phyloP scores from a whole-genome alignment of 2,888 invertebrate genomes.

The Ametastegia equiseti region DNA sequence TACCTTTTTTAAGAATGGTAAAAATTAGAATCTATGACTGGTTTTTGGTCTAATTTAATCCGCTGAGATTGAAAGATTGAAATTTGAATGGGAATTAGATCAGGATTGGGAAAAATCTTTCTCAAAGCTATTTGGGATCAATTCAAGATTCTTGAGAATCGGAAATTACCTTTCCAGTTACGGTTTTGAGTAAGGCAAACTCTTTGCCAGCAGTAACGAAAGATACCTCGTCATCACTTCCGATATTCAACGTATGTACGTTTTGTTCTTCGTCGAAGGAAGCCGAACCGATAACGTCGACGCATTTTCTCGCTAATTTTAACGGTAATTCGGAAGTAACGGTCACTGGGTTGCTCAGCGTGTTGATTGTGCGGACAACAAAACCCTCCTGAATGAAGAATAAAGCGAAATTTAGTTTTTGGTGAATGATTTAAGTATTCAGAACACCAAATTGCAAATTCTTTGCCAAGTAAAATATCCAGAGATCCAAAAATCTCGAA shows the following conservation, averaged over 20 bases:
- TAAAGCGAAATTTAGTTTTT: not conserved
- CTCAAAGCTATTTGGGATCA: too few relatives aligned
- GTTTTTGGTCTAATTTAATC: not conserved
- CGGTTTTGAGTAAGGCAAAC: slow-evolving; percentile 90
- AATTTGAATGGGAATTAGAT: slow-evolving; percentile 31
- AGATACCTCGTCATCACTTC: slow-evolving; percentile 87
- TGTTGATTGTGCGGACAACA: slow-evolving; percentile 86
- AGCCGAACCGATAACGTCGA: slow-evolving; percentile 86
- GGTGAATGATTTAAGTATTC: not conserved
- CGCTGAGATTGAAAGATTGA: not conserved
- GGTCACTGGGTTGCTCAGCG: slow-evolving; percentile 79
- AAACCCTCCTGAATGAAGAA: slow-evolving; percentile 83
- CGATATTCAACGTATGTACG: slow-evolving; percentile 76
- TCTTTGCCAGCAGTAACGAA: slow-evolving; percentile 92
- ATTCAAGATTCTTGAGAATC: too few relatives aligned
- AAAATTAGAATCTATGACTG: not conserved
- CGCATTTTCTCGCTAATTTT: slow-evolving; percentile 87
- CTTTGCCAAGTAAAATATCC: not conserved
- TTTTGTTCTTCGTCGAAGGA: slow-evolving; percentile 83
- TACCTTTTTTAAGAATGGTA: slow-evolving; percentile 77
- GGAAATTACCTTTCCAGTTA: slow-evolving; percentile 86
- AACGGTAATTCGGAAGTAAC: slow-evolving; percentile 81
- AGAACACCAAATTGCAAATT: not conserved
- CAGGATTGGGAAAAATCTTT: too few relatives aligned
- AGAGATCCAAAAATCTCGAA: too few relatives aligned